Evolutionary conservation across 1,140 invertebrate species (phyloP), one percentile per base, ranked within the genome.

Genomic region (Pseudomyrmex sp.): DNA sequence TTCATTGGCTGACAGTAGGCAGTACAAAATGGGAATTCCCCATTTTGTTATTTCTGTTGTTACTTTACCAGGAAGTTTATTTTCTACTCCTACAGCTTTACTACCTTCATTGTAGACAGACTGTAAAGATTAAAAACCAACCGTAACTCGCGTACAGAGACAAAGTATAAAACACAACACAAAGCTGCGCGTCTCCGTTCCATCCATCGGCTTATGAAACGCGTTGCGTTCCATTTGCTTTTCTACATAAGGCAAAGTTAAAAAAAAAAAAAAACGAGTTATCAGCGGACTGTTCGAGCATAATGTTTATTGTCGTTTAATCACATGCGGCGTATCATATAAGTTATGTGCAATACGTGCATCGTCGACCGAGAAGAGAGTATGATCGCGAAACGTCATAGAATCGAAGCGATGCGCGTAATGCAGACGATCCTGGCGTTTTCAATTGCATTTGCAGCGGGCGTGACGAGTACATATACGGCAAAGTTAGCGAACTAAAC

Each of bases 381-480:
- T 65, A 56, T 82, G 58, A 75, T 74, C 48, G 58, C 52, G 20
- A 35, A 35, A 75, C 70, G 70, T 82, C 46, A 54, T 46, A 73
- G 46, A 82, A 82, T 75, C 59, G 18, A 46, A 23, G 63, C 9
- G 62, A n/a, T 15, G 35, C 15, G 13, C 5, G 23, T 15, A 35
- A 7, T 62, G 48, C 46, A 46, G 35, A 15, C 76, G 83, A 84
- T 84, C 83, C 83, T 61, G 68, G 76, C 66, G 83, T 72, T 84
- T 84, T 84, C 83, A 84, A 84, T 80, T 84, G 83, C 83, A 63
- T 84, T 84, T 84, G 83, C 76, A 84, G 59, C 83, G 61, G 66
- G 76, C 65, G 68, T 85, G 84, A 85, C 79, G 79, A 35, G 52
- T 61, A 18, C 10, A 79, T 52, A 79, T 61, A 74, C 79, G 77